Conservation (phyloP, 2,888 invertebrate genomes). For the Achlya flavicornis region DNA sequence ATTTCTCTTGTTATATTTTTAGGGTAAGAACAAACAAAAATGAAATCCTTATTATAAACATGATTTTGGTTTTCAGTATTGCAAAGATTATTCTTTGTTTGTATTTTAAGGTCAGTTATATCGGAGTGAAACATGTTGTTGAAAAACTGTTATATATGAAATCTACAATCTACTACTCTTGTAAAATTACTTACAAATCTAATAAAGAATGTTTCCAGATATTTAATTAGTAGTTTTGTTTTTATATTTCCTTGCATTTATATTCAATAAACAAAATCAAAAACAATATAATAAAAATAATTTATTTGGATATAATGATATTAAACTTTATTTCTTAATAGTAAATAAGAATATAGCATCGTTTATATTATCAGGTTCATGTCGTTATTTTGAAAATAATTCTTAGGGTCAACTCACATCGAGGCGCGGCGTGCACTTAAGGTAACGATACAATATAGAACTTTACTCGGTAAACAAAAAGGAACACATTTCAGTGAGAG, state of each 20-base stretch:
- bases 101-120: not conserved
- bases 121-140: not conserved
- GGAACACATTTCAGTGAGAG: too few species aligned
- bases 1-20: slow-evolving; percentile 2
- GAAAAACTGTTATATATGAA: slow-evolving; percentile 17
- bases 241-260: not conserved
- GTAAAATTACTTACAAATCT: slow-evolving; percentile 21
- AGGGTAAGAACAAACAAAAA: slow-evolving; percentile 19
- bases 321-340: not conserved
- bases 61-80: slow-evolving; percentile 22
- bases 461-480: too few species aligned
- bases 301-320: not conserved
- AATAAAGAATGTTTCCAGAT: slow-evolving; percentile 25
- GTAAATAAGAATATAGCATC: slow-evolving; percentile 6
- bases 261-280: not conserved
- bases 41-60: slow-evolving; percentile 27
- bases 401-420: not conserved
- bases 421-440: too few species aligned
- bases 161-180: slow-evolving; percentile 26
- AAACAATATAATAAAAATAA: not conserved
- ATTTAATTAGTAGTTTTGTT: not conserved
- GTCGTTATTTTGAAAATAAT: not conserved
- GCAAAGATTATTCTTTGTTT: not conserved
- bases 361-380: not conserved
- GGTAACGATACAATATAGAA: too few species aligned